Evolutionary conservation across 2,113 vertebrate genomes (phyloP), one percentile per base, ranked within the genome.

Genomic region (Dendrocopos noguchii): DNA sequence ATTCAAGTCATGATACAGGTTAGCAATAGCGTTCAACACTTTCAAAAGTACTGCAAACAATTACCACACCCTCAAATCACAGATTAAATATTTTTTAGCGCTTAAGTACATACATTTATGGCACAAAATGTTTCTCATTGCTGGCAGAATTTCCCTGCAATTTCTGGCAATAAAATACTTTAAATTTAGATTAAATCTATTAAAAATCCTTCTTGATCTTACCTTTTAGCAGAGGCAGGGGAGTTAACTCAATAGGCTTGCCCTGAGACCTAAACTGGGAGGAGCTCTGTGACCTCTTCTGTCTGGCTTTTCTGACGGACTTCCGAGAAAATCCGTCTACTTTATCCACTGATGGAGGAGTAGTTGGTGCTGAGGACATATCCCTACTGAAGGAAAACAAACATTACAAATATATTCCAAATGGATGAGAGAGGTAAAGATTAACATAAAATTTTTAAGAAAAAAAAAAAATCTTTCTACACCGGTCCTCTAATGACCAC

Each of bases 301-400:
- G 99, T 98, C 99, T 99, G 97, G 99, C 98, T 98, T 99, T 99
- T 98, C 99, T 98, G 98, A 99, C 99, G 98, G 99, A 99, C 98
- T 99, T 99, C 98, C 99, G 98, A 97, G 99, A 99, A 98, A 99
- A 99, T 98, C 99, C 99, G 98, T 99, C 99, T 98, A 99, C 99
- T 99, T 99, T 99, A 99, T 99, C 99, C 98, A 99, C 99, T 98
- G 99, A 99, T 98, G 99, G 99, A 98, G 99, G 98, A 96, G 99
- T 99, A 98, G 98, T 99, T 98, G 99, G 98, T 98, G 99, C 98
- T 97, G 99, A 99, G 99, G 99, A 99, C 99, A 99, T 99, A 99
- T 99, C 99, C 99, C 99, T 99, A 98, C 97, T 98, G 71, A 95
- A 97, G 76, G 97, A 88, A 97, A 92, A 97, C 59, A 95, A 21